Evolutionary conservation across 2,888 invertebrate species (phyloP), one percentile per base, ranked within the genome.

Genomic region (Trachelus stipa): DNA sequence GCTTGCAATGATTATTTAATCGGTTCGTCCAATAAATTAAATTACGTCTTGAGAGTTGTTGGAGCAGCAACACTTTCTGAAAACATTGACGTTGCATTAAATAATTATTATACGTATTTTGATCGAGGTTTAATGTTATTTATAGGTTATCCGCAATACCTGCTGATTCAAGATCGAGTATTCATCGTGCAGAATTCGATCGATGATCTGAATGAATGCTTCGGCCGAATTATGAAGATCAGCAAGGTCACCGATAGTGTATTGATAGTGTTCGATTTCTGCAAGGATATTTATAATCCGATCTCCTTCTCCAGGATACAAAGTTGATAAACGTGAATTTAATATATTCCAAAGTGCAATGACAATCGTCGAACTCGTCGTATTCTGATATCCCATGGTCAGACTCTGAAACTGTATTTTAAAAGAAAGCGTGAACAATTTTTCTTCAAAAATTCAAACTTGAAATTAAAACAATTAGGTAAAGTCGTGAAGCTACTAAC

Each of bases 81-180:
- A 87, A 87, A 82, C 23, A 33, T 34, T 6, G 15, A 71, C 30
- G 34, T 33, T 6, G 1, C 9, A 2, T 56, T 34, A 31, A n/a
- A 68, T 35, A 68, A 35, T 30, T 73, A 1, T n/a, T 30, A 40
- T 1, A 23, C 1, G 34, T 34, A 33, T 23, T 31, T 0, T 1
- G 11, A 79, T 30, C 74, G 1, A 73, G 35, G 33, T 12, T 30
- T 30, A 69, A 73, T 79, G 80, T 12, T 15, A 75, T 80, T 33
- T 11, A 69, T 30, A 30, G 11, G 15, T 74, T 73, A 37, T 73
- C 23, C 2, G 12, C 89, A 92, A 90, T 90, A 96, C 96, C 94
- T 95, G 94, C 91, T 95, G 95, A 91, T 94, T 95, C 80, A 96
- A 93, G 84, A 96, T 93, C 15, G 96, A 94, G 85, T 94, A 93